Conservation (phyloP, 1,140 invertebrate genomes). For the Pseudobourletiella spinata region DNA sequence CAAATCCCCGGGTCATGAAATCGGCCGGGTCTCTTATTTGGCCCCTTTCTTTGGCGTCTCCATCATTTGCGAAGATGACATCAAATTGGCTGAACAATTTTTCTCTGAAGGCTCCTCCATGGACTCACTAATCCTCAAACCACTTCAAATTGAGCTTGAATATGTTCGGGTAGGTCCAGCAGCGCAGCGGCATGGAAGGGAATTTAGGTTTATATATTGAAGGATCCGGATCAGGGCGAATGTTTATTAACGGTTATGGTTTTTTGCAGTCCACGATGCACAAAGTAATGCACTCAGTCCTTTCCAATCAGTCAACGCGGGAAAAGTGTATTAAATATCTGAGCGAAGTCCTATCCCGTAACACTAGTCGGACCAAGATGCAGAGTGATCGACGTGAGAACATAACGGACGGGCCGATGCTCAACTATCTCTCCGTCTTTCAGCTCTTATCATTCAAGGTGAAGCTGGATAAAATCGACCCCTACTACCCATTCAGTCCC, state of each 20-base stretch:
- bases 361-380: constrained; percentile 80
- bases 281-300: constrained; percentile 70
- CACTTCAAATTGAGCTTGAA: constrained; percentile 61
- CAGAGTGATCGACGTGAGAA: constrained; percentile 74
- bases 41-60: constrained; percentile 84
- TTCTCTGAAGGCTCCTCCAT: constrained; percentile 45
- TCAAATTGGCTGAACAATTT: constrained; percentile 60
- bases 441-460: constrained; percentile 77
- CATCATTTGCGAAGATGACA: constrained; percentile 85
- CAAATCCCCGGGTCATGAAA: constrained; percentile 64
- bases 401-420: constrained; percentile 86
- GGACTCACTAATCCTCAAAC: constrained; percentile 52
- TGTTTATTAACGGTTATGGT: background rate
- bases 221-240: too few species aligned
- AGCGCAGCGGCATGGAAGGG: too few species aligned
- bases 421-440: constrained; percentile 82
- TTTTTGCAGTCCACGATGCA: constrained; percentile 54
- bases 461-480: constrained; percentile 73
- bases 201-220: constrained; percentile 10
- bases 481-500: constrained; percentile 77
- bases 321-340: constrained; percentile 69
- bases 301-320: constrained; percentile 67
- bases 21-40: constrained; percentile 70
- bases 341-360: constrained; percentile 60
- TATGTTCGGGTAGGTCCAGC: constrained; percentile 52